Percentiles rank a stretch among this genome's conserved stretches.
Conservation (phyloP, 2,113 vertebrate genomes). For the Misgurnus anguillicaudatus region DNA sequence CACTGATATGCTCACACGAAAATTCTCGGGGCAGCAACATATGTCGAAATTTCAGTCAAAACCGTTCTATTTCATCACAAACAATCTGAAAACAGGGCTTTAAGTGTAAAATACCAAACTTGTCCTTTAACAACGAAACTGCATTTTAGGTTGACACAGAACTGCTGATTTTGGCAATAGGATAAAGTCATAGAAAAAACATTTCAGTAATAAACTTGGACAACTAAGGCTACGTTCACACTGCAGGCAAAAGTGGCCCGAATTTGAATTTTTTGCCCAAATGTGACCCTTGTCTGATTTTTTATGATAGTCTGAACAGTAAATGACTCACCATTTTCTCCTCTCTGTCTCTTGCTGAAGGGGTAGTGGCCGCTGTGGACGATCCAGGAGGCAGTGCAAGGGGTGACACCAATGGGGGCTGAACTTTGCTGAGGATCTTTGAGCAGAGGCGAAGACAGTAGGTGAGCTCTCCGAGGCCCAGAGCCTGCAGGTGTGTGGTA, state of each 20-base stretch:
- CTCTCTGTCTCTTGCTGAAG: constrained; percentile 79
- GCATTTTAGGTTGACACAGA: neutral
- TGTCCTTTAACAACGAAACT: constrained; percentile 13
- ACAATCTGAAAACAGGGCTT: too few species aligned
- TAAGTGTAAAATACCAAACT: too few species aligned
- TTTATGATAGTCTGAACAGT: neutral
- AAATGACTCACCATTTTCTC: constrained; percentile 80
- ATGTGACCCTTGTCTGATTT: too few species aligned
- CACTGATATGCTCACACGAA: too few species aligned
- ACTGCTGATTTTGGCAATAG: constrained; percentile 12
- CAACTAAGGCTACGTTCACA: neutral
- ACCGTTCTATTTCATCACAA: too few species aligned
- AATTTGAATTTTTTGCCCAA: too few species aligned
- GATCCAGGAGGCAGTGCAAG: constrained; percentile 74
- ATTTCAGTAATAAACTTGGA: neutral
- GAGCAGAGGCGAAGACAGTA: constrained; percentile 95
- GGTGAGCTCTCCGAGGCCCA: constrained; percentile 87
- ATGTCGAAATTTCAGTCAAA: too few species aligned
- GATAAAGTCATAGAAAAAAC: neutral
- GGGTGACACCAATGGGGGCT: constrained; percentile 90
- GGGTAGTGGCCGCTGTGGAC: constrained; percentile 63
- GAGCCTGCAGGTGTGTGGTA: constrained; percentile 85
- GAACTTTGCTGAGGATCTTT: constrained; percentile 98
- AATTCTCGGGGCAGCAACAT: too few species aligned
- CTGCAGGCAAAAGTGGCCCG: too few species aligned